Percentiles rank a stretch among this genome's conserved stretches.
These are phyloP conservation scores for Leptura quadrifasciata DNA, from an alignment of 2,888 invertebrate species.

Conservation along the genomic window DNA sequence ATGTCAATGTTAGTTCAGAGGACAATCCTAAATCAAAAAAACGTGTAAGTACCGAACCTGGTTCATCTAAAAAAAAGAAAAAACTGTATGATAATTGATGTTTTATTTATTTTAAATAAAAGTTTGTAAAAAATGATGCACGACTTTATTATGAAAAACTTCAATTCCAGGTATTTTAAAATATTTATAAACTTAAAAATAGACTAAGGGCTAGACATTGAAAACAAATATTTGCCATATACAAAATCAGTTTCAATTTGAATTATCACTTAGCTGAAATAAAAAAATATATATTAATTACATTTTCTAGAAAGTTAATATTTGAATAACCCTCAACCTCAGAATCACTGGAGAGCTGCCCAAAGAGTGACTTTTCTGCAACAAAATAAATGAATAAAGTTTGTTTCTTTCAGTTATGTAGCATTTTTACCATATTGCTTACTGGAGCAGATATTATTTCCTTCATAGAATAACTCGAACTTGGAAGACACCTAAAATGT, in stretches of 20 bases:
- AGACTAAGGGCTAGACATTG: not conserved
- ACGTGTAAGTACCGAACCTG: not conserved
- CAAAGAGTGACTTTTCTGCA: conserved; percentile 57
- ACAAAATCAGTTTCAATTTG: not conserved
- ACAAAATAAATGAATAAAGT: conserved; percentile 15
- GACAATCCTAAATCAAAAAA: not conserved
- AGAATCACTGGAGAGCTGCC: conserved; percentile 55
- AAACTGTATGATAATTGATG: not conserved
- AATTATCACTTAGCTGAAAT: conserved; percentile 32
- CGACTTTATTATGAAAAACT: not conserved
- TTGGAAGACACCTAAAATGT: conserved; percentile 57
- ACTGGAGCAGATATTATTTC: conserved; percentile 23
- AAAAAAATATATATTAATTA: conserved; percentile 17
- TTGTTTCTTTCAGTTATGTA: not conserved
- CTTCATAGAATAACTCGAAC: conserved; percentile 59
- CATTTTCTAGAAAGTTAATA: not conserved
- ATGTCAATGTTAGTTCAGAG: not conserved
- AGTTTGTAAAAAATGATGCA: not conserved
- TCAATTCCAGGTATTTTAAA: no score
- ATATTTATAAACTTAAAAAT: no score
- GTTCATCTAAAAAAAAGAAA: conserved; percentile 1
- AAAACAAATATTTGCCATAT: not conserved
- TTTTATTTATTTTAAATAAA: conserved; percentile 2
- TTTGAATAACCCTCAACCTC: conserved; percentile 21
- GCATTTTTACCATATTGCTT: conserved; percentile 47